Base-by-base conservation (phyloP, 2,888 invertebrate genomes). In the Cantharis rufa region DNA sequence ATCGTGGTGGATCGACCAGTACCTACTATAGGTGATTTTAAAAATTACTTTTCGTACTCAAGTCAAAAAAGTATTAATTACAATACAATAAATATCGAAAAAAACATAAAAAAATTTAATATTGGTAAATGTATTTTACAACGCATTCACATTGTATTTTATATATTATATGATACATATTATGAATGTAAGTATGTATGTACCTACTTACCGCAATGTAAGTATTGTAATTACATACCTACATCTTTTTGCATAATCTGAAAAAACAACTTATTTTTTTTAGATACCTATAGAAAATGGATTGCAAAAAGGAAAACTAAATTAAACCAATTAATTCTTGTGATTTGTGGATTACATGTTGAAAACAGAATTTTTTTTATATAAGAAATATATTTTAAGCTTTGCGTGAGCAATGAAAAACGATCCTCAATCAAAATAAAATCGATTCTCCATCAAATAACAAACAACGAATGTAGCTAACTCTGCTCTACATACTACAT, bases 401-500 rank as follows among this genome's bases (percentile, higher is more conserved):
- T 48, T 48, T 48, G 48, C 48, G 48, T 48, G 48, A 48, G 48
- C 48, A 48, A 48, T 48, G 48, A 48, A 48, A 48, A 48, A 48
- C 48, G 48, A 48, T 48, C 48, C n/a, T n/a, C n/a, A 48, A 48
- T 48, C 48, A 48, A 48, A 48, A 48, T 48, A 48, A 48, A 48
- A 48, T 48, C 48, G 48, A 48, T 48, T 48, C 48, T 48, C 48
- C 48, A 48, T 48, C 48, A 48, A 48, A n/a, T 48, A 48, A 48
- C 48, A 48, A 48, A 48, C 48, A 48, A 48, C 48, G 48, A 48
- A 48, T 48, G 48, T 48, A 48, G 48, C 48, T 48, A 48, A 48
- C 48, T 48, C 48, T 48, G 68, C 72, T 74, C 71, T 64, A 68
- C 69, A 76, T 72, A 69, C 77, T 78, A 80, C 80, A 80, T 81